Base-by-base conservation (phyloP, 2,797 vertebrate species). In the Clarias pachynema region DNA sequence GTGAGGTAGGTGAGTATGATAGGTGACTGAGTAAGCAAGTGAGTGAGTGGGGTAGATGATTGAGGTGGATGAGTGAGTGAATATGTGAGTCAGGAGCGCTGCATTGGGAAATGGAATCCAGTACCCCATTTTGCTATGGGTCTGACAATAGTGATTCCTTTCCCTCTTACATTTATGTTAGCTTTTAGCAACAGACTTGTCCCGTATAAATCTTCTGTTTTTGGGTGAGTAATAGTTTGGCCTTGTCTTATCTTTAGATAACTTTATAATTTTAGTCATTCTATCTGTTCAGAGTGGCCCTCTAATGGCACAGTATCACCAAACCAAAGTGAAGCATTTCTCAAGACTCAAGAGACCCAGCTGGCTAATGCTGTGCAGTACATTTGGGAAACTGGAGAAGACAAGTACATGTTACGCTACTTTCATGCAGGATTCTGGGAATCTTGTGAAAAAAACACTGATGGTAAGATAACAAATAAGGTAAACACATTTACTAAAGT, bases 371-470 rank as follows among this genome's bases (percentile, higher is more conserved):
- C 94, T 0, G 96, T 97, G 15, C 95, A 96, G 84, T 96, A 97
- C 90, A 96, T 96, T 90, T 97, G 96, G 96, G 96, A 97, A 92
- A 96, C 96, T 0, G 96, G 96, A 29, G 96, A 97, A 85, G 96
- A 97, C 93, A 96, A 96, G 88, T 97, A 94, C 75, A 93, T 94
- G 31, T 96, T 96, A 63, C 93, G 95, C 90, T 96, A 96, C 88
- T 97, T 97, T 87, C 96, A 97, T 92, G 96, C 96, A 0, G 96
- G 96, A 68, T 97, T 96, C 92, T 97, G 96, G 96, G 93, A 95
- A 77, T 97, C 96, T 84, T 97, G 96, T 86, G 96, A 97, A 91
- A 95, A 94, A 87, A 95, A 96, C 89, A 93, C 83, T 9, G 95
- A 96, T 59, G 96, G 96, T 97, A 92, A 93, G 92, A 79, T 37